Evolutionary conservation across 2,888 invertebrate species (phyloP), one percentile per base, ranked within the genome.

Genomic region (Scotopteryx bipunctaria): DNA sequence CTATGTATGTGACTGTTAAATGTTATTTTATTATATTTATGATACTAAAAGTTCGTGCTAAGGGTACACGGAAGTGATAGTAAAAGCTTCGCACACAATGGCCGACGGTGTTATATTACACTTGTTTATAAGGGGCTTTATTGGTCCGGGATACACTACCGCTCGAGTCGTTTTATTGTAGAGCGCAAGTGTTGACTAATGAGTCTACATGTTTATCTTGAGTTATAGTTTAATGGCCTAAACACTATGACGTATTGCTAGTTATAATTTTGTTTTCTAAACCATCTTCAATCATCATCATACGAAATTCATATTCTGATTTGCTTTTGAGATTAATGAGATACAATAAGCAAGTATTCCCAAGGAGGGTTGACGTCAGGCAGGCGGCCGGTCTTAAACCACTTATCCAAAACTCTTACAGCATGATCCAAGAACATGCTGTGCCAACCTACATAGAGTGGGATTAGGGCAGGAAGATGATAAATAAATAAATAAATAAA

Each of bases 31-130:
- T 23, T 8, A 5, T 27, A 9, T 11, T 1, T 2, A 40, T 37
- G 35, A 35, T 25, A 11, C 27, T 35, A 31, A n/a, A 29, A 45
- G 16, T 29, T 27, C n/a, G 5, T 35, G 16, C 21, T 41, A 29
- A 32, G 38, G 53, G 46, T 31, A 56, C 49, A 37, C 64, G 69
- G 70, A 73, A 75, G 67, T 63, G 68, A 64, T 64, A 64, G 60
- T 70, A 65, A 74, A 71, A 72, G 73, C 68, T 70, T 55, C 47
- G 61, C 65, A 69, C 58, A 76, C 73, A 71, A 69, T 54, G 57
- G 59, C 59, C 59, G 63, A 53, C 63, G 61, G 61, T 68, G 64
- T 71, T 70, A 69, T 66, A 66, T 70, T 74, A 64, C 66, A 61
- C 64, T 72, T 68, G 68, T 71, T 68, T 69, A 55, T 61, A 49